phyloP scores from a whole-genome alignment of 2,888 invertebrate species.

The Plagodis dolabraria region DNA sequence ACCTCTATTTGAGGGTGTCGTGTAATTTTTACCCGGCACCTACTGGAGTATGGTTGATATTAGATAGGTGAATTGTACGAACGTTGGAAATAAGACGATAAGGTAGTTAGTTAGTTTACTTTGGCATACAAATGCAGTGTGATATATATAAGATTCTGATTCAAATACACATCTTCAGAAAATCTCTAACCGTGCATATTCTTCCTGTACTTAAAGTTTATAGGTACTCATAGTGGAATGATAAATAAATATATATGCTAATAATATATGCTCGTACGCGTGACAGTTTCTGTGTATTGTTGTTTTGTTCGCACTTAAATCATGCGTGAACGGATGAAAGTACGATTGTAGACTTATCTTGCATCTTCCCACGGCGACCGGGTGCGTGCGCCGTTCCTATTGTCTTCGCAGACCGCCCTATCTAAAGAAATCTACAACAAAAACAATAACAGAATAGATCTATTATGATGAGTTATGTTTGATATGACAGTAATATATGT shows the following conservation, averaged over 20 bases:
- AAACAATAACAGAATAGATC: slow-evolving; percentile 64
- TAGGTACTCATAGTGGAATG: slow-evolving; percentile 8
- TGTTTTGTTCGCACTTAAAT: slow-evolving; percentile 73
- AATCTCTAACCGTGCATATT: too few species aligned
- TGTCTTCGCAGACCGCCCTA: slow-evolving; percentile 51
- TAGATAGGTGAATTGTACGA: too few species aligned
- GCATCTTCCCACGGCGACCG: slow-evolving; percentile 72
- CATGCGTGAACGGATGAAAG: slow-evolving; percentile 79
- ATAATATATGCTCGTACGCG: slow-evolving; percentile 16
- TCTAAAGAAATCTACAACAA: slow-evolving; percentile 56
- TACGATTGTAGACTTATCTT: slow-evolving; percentile 69
- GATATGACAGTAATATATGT: slow-evolving; percentile 51
- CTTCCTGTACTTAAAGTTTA: slow-evolving; percentile 4
- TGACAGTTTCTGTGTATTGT: slow-evolving; percentile 59
- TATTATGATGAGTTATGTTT: slow-evolving; percentile 32
- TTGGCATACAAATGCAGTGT: too few species aligned
- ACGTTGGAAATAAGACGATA: too few species aligned
- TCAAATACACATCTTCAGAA: too few species aligned
- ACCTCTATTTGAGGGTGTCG: too few species aligned
- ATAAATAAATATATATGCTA: slow-evolving; percentile 10
- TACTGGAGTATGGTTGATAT: too few species aligned
- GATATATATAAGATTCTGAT: too few species aligned
- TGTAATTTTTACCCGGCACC: too few species aligned
- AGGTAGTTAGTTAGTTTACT: too few species aligned
- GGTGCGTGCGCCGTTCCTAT: slow-evolving; percentile 54